Evolutionary conservation across 2,797 vertebrate genomes (phyloP).

Genomic region (Fistularia commersonii): DNA sequence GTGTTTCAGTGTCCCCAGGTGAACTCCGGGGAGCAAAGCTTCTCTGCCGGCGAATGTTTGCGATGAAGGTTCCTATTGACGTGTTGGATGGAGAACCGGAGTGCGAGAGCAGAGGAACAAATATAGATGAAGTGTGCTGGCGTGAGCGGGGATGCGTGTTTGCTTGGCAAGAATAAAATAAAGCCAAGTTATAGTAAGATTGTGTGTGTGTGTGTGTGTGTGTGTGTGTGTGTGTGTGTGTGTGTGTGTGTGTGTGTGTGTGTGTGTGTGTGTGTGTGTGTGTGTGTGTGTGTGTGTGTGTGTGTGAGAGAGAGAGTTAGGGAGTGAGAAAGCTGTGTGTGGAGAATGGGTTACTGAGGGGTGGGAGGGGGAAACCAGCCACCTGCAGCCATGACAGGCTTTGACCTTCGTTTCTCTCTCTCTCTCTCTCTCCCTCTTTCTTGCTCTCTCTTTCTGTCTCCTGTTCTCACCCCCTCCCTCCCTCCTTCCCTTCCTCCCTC

Average conservation of each 20-base stretch:
- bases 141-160: slow-evolving; percentile 23
- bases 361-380: slow-evolving; percentile 78
- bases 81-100: slow-evolving; percentile 71
- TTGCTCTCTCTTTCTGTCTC: too few species aligned
- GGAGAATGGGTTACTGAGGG: slow-evolving; percentile 71
- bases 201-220: too few species aligned
- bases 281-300: slow-evolving; percentile 17
- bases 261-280: slow-evolving; percentile 24
- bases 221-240: slow-evolving; percentile 27
- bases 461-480: slow-evolving; percentile 22
- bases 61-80: slow-evolving; percentile 57
- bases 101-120: slow-evolving; percentile 53
- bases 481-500: slow-evolving; percentile 22
- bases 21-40: slow-evolving; percentile 82
- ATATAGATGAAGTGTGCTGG: slow-evolving; percentile 45
- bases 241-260: slow-evolving; percentile 18
- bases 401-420: slow-evolving; percentile 87
- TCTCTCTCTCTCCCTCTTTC: slow-evolving; percentile 36
- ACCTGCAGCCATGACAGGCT: slow-evolving; percentile 88
- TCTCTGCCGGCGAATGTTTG: slow-evolving; percentile 59
- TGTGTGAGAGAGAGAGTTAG: slow-evolving; percentile 24
- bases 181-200: slow-evolving; percentile 48
- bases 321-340: slow-evolving; percentile 63
- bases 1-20: slow-evolving; percentile 87
- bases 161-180: slow-evolving; percentile 41